Percentiles rank a stretch among this genome's conserved stretches.
phyloP scores from a whole-genome alignment of 2,888 invertebrate genomes.

The Dioctria rufipes region DNA sequence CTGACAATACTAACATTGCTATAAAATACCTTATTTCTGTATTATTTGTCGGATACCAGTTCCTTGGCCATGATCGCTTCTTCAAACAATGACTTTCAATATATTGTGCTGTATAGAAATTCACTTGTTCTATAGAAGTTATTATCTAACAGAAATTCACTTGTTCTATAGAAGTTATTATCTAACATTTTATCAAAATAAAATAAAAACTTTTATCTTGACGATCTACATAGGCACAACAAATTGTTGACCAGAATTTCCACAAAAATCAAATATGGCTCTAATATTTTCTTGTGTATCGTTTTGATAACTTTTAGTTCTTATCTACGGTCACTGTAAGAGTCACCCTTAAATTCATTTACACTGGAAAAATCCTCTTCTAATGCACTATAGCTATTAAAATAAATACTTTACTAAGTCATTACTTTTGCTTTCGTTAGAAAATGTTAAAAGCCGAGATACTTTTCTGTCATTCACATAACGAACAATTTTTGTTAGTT shows the following conservation, averaged over 20 bases:
- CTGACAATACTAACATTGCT: not conserved
- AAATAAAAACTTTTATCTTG: constrained; percentile 10
- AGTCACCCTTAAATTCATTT: too few species aligned
- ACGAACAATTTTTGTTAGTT: not conserved
- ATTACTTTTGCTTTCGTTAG: too few species aligned
- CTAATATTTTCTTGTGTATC: not conserved
- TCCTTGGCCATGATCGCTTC: not conserved
- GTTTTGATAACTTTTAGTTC: too few species aligned
- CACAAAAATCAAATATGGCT: not conserved
- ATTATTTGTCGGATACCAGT: constrained; percentile 13
- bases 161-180: constrained; percentile 10
- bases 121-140: constrained; percentile 3
- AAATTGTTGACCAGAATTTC: not conserved
- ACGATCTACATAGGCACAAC: not conserved
- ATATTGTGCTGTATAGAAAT: constrained; percentile 23
- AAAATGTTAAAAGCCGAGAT: too few species aligned
- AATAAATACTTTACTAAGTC: too few species aligned
- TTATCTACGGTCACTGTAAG: too few species aligned
- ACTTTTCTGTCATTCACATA: too few species aligned
- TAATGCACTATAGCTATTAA: too few species aligned
- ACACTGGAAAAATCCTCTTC: too few species aligned
- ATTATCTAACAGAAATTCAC: not conserved
- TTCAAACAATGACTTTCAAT: constrained; percentile 7
- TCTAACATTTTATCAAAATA: not conserved
- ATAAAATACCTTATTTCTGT: constrained; percentile 19